Conservation (phyloP, 2,113 vertebrate species). For the Limnothrissa miodon region DNA sequence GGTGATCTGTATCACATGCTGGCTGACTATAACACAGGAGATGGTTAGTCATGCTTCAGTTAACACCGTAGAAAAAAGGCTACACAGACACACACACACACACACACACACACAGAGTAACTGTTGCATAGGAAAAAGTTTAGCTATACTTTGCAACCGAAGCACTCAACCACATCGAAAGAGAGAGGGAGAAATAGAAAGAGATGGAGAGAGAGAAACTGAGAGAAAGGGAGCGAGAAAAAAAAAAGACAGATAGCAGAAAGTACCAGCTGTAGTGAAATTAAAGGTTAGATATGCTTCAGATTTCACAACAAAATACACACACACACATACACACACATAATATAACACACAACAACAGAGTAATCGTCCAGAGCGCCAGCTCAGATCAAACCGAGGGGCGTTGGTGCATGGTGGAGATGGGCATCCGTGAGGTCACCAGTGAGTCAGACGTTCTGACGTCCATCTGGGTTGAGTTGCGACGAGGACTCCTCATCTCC, state of each 20-base stretch:
- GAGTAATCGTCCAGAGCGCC: no score
- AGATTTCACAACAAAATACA: background rate
- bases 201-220: background rate
- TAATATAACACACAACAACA: background rate
- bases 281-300: background rate
- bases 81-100: background rate
- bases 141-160: background rate
- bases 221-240: background rate
- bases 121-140: background rate
- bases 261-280: background rate
- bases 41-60: no score
- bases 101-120: background rate
- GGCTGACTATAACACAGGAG: no score
- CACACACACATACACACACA: slow-evolving; percentile 34
- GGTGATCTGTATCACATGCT: no score
- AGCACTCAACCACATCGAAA: background rate
- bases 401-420: no score
- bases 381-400: background rate
- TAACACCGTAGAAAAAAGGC: no score
- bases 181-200: background rate
- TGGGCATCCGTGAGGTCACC: background rate
- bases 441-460: background rate
- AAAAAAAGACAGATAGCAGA: background rate
- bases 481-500: no score
- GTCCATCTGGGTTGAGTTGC: background rate